Evolutionary conservation across 2,797 vertebrate species (phyloP).

Genomic region (Todus mexicanus): DNA sequence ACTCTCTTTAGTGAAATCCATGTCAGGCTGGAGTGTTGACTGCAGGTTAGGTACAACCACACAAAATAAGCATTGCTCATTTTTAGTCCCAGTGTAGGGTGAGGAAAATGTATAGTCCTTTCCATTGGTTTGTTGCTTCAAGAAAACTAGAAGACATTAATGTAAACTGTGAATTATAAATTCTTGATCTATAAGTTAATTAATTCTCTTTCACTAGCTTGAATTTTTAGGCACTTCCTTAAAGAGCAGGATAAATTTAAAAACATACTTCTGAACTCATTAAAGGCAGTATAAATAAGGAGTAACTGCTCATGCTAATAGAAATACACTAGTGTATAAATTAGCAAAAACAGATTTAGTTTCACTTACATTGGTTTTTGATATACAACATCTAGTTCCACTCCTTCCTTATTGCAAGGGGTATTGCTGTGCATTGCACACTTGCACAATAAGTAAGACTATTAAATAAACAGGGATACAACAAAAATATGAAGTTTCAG

Average conservation of each 20-base stretch:
- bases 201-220: background rate
- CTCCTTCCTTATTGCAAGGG: background rate
- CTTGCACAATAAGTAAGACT: background rate
- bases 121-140: background rate
- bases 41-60: background rate
- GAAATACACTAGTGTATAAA: conserved; percentile 35
- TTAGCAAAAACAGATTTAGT: background rate
- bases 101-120: background rate
- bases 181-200: background rate
- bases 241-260: conserved; percentile 10
- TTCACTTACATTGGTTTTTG: background rate
- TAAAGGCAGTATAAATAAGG: conserved; percentile 14
- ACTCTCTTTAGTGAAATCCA: background rate
- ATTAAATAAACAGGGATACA: conserved; percentile 30
- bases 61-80: background rate
- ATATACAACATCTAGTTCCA: background rate
- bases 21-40: background rate
- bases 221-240: background rate
- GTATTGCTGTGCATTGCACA: background rate
- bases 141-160: background rate
- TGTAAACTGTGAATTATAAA: conserved; percentile 2
- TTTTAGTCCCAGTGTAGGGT: background rate
- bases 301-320: background rate
- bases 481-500: conserved; percentile 50
- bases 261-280: conserved; percentile 26